A percentile compares a stretch with the other conserved stretches of the same genome.
Conservation (phyloP, 2,888 invertebrate genomes). For the Charanyca ferruginea region DNA sequence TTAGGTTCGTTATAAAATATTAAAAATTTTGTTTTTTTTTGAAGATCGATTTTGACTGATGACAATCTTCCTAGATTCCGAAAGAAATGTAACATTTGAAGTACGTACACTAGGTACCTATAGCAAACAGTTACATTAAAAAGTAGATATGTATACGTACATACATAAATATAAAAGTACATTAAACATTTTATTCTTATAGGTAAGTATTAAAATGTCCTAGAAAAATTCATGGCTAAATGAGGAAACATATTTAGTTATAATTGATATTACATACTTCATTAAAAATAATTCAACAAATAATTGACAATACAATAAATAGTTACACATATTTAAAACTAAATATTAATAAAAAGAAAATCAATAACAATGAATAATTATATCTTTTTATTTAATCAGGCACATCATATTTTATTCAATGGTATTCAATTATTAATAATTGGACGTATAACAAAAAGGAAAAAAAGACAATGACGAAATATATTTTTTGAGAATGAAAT, state of each 20-base stretch:
- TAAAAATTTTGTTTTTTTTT: conserved; percentile 6
- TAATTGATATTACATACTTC: conserved; percentile 39
- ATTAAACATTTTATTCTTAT: conserved; percentile 18
- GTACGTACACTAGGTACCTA: too few relatives aligned
- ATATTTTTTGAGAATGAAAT: conserved; percentile 9
- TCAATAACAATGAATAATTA: conserved; percentile 62
- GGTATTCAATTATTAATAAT: conserved; percentile 54
- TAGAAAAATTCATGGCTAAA: conserved; percentile 41
- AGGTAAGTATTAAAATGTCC: conserved; percentile 24
- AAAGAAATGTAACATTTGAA: conserved; percentile 3
- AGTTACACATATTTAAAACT: conserved; percentile 56
- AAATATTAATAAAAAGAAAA: conserved; percentile 57
- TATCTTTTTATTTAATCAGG: conserved; percentile 61
- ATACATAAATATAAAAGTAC: conserved; percentile 25
- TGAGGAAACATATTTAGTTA: conserved; percentile 17
- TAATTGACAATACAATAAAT: conserved; percentile 62
- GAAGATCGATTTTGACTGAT: conserved; percentile 11
- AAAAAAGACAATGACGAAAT: conserved; percentile 14
- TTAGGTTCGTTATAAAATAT: neutral
- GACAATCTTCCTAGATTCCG: conserved; percentile 19
- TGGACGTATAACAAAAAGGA: conserved; percentile 30
- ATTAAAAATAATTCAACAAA: conserved; percentile 63
- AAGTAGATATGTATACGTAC: conserved; percentile 9
- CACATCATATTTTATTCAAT: conserved; percentile 63
- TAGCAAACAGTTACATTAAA: too few relatives aligned